Percentiles rank a stretch among this genome's conserved stretches.
Conservation (phyloP, 2,113 vertebrate species). For the Osmerus mordax region DNA sequence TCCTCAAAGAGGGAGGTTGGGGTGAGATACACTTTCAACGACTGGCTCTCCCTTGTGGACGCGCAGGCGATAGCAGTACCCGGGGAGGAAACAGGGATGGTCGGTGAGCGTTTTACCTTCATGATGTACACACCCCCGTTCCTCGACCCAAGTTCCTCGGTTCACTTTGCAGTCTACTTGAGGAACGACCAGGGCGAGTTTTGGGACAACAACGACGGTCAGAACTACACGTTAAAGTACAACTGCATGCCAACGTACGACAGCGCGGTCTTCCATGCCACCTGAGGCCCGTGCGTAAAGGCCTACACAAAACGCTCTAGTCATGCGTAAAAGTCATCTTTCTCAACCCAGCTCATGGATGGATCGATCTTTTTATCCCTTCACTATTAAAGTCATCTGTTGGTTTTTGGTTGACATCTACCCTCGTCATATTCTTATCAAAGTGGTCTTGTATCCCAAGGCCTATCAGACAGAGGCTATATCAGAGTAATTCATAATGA, state of each 20-base stretch:
- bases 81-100: not conserved
- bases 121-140: slow-evolving; percentile 74
- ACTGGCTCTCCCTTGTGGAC: slow-evolving; percentile 83
- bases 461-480: no score
- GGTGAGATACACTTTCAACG: slow-evolving; percentile 86
- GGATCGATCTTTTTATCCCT: not conserved
- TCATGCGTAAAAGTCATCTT: not conserved
- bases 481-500: no score
- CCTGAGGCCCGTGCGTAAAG: slow-evolving; percentile 25
- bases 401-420: not conserved
- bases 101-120: slow-evolving; percentile 73
- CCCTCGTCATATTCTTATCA: not conserved
- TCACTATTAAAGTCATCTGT: not conserved
- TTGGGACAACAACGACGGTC: slow-evolving; percentile 88
- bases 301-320: not conserved
- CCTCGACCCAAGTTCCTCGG: slow-evolving; percentile 57
- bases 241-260: slow-evolving; percentile 13
- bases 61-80: slow-evolving; percentile 59
- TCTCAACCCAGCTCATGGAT: not conserved
- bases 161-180: slow-evolving; percentile 83
- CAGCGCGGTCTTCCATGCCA: slow-evolving; percentile 40
- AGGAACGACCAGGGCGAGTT: slow-evolving; percentile 73
- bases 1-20: slow-evolving; percentile 61
- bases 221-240: slow-evolving; percentile 77
- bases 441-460: not conserved